Base-by-base conservation (phyloP, 1,140 invertebrate species). In the Cyphomyrmex costatus region DNA sequence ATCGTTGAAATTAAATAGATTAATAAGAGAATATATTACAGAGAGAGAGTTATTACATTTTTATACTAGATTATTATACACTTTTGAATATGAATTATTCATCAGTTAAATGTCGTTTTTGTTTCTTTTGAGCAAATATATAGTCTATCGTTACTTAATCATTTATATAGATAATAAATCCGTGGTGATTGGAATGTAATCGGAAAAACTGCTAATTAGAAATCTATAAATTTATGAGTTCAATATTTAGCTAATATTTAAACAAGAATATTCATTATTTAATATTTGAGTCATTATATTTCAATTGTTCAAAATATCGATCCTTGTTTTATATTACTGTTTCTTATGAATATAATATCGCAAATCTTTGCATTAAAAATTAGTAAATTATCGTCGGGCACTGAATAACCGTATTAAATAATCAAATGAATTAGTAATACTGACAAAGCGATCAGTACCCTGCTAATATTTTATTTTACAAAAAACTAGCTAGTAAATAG, bases 381-480 rank as follows among this genome's bases (percentile, higher is more conserved):
- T 49, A 33, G 19, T 58, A 60, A 42, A 77, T 42, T 60, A 16
- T 24, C 14, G 3, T 19, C 21, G 36, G 36, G 16, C 36, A 19
- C 42, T 77, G 16, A 76, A 27, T n/a, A 21, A 24, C 14, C 7
- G 16, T 60, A 24, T 60, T 46, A 27, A 60, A 61, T 12, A 14
- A 42, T 42, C 21, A 33, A 24, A 60, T 3, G 12, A 16, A 61
- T 7, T 6, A 3, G 19, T 6, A 30, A 63, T 16, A 68, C 8
- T 68, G n/a, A 78, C 42, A 78, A 78, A 65, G 60, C 27, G 12
- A 21, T 7, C n/a, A 33, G n/a, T 33, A 24, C 36, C 14, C 19
- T n/a, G 60, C 30, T 79, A 46, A 79, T 30, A 27, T 16, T 49
- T 78, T 16, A 27, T 51, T 78, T 78, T 21, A 6, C 30, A 70